Conservation (phyloP, 2,797 vertebrate species). For the Coracias cyanogaster region DNA sequence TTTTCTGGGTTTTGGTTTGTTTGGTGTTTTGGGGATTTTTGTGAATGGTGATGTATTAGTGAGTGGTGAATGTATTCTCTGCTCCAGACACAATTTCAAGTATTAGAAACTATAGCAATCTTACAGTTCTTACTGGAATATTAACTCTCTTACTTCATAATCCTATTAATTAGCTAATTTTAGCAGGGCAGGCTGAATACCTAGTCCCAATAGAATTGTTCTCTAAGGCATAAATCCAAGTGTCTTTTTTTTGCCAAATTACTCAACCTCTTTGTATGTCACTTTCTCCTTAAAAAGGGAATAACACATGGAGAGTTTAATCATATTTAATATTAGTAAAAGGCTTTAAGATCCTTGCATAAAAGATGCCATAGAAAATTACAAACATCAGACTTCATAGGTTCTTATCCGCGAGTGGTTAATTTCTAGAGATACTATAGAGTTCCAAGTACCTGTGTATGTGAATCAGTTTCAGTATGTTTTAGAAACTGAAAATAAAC, state of each 20-base stretch:
- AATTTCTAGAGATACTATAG: neutral
- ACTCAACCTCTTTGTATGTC: neutral
- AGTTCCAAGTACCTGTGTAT: neutral
- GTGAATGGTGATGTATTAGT: neutral
- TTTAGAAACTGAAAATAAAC: neutral
- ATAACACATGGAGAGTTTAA: neutral
- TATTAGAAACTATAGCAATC: neutral
- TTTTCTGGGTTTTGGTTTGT: no score
- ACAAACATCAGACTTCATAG: neutral
- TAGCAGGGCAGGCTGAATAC: neutral
- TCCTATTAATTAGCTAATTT: slow-evolving; percentile 7
- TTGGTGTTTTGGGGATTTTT: neutral
- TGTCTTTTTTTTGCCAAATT: neutral
- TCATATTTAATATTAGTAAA: neutral
- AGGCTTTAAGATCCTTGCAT: neutral
- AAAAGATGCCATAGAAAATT: neutral
- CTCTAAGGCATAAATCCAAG: neutral
- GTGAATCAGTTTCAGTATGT: neutral
- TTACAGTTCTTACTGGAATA: neutral
- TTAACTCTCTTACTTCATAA: neutral
- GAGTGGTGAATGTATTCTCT: neutral
- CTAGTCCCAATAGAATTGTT: neutral
- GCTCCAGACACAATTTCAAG: neutral
- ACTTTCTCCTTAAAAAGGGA: neutral
- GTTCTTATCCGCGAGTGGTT: neutral